These are phyloP conservation scores for Oxygymnocypris stewartii DNA, from an alignment of 2,113 vertebrate genomes.

Conservation along the genomic window DNA sequence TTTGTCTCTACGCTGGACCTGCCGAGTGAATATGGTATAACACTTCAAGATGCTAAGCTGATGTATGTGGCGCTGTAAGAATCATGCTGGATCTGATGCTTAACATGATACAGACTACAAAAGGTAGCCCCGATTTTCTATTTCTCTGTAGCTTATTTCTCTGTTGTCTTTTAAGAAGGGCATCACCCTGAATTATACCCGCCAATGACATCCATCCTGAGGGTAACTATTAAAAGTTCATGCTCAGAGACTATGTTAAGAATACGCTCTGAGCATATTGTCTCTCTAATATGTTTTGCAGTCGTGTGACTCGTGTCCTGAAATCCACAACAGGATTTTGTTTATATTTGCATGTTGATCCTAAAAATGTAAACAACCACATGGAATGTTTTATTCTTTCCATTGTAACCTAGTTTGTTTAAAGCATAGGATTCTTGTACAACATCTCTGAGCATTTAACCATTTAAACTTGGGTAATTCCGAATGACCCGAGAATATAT, in stretches of 20 bases:
- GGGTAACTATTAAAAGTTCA: neutral
- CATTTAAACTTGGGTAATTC: neutral
- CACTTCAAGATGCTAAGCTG: neutral
- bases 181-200: neutral
- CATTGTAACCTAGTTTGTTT: constrained; percentile 15
- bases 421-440: neutral
- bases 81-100: neutral
- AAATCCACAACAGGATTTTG: constrained; percentile 30
- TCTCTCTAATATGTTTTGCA: neutral
- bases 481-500: neutral
- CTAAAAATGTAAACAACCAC: neutral
- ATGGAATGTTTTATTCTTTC: constrained; percentile 7
- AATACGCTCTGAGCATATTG: neutral
- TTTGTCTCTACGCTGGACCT: neutral
- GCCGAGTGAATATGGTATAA: neutral
- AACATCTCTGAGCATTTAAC: neutral
- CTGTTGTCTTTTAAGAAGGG: neutral
- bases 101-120: neutral
- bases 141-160: neutral
- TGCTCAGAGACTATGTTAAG: neutral
- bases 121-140: constrained; percentile 23
- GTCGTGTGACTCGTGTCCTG: neutral
- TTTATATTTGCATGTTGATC: constrained; percentile 27
- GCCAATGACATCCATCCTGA: neutral
- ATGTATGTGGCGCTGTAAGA: neutral